Percentiles rank a stretch among this genome's conserved stretches.
phyloP scores from a whole-genome alignment of 2,113 vertebrate species.

The Bos indicus region DNA sequence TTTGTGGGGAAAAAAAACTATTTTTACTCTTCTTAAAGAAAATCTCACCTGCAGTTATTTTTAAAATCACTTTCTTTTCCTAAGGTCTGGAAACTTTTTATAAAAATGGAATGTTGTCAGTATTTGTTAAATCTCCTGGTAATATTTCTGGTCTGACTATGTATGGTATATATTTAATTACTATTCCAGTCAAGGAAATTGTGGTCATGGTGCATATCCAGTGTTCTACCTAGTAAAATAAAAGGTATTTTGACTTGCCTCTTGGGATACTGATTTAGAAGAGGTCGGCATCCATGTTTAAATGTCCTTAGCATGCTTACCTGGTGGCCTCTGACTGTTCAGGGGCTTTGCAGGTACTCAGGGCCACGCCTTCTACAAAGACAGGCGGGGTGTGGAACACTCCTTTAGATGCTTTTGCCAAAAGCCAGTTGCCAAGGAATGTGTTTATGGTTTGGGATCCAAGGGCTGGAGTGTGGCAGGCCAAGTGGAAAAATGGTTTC shows the following conservation, averaged over 20 bases:
- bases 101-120: background rate
- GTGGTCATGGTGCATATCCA: background rate
- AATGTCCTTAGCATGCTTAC: background rate
- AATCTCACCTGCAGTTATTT: background rate
- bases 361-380: background rate
- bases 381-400: background rate
- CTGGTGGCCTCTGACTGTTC: conserved; percentile 57
- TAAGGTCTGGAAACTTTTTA: background rate
- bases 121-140: background rate
- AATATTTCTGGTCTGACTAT: background rate
- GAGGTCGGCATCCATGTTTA: background rate
- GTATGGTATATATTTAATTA: background rate
- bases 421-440: conserved; percentile 44
- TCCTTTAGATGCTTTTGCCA: conserved; percentile 44
- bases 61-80: background rate
- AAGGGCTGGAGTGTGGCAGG: background rate
- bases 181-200: background rate
- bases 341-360: accelerated
- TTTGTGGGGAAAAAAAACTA: background rate
- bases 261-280: background rate
- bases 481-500: background rate
- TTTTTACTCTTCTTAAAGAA: background rate
- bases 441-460: conserved; percentile 65
- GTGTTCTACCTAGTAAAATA: background rate
- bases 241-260: background rate